These are phyloP conservation scores for Plemyria rubiginata DNA, from an alignment of 2,888 invertebrate genomes.

Conservation along the genomic window DNA sequence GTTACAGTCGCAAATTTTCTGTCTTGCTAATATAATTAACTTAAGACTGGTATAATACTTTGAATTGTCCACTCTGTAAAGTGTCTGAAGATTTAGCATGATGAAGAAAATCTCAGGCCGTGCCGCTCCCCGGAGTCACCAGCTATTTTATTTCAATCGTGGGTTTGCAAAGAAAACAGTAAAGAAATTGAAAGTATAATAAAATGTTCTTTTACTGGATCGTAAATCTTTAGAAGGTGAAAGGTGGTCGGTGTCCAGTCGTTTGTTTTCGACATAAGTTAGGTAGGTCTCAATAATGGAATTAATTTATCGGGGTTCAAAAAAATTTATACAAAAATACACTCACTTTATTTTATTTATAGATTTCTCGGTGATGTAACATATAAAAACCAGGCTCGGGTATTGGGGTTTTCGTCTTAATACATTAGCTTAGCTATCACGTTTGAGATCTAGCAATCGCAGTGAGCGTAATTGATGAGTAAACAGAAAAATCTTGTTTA, in stretches of 20 bases:
- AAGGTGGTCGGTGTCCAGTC: conserved; percentile 50
- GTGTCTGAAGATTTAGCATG: conserved; percentile 55
- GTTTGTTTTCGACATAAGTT: conserved; percentile 55
- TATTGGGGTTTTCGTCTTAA: conserved; percentile 1
- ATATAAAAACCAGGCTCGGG: neutral
- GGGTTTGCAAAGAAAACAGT: conserved; percentile 52
- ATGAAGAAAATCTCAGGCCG: conserved; percentile 51
- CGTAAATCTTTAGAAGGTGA: conserved; percentile 65
- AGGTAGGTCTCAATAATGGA: conserved; percentile 36
- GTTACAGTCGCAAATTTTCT: conserved; percentile 65
- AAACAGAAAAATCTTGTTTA: conserved; percentile 46
- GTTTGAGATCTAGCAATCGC: conserved; percentile 14
- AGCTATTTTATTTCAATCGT: conserved; percentile 51
- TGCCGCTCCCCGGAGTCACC: conserved; percentile 40
- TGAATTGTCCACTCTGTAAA: conserved; percentile 56
- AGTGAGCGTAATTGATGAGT: conserved; percentile 47
- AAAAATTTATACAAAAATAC: neutral
- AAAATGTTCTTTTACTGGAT: conserved; percentile 63
- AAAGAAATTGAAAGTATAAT: conserved; percentile 69
- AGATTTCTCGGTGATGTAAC: too few relatives aligned
- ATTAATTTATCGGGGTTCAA: conserved; percentile 40
- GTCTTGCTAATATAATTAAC: conserved; percentile 66
- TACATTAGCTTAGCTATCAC: conserved; percentile 7
- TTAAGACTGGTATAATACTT: conserved; percentile 58
- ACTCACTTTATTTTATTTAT: too few relatives aligned